phyloP scores from a whole-genome alignment of 2,113 vertebrate species.

The Empidonax alnorum region DNA sequence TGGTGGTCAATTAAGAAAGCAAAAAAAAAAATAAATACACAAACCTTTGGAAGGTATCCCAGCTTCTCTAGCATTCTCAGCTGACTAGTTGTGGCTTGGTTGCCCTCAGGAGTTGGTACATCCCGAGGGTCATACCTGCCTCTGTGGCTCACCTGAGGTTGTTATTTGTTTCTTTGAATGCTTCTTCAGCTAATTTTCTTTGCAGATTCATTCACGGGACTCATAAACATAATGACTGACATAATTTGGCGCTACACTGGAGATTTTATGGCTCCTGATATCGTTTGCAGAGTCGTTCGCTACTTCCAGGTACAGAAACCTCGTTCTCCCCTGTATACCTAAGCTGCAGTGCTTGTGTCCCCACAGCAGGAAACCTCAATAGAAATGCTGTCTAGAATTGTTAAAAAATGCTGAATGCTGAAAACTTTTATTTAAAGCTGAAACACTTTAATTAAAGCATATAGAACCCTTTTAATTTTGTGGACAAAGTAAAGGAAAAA shows the following conservation, averaged over 20 bases:
- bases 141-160: neutral
- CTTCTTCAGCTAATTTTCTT: neutral
- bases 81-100: fast-evolving
- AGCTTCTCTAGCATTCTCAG: neutral
- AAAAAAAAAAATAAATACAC: neutral
- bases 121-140: neutral
- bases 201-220: slow-evolving; percentile 76
- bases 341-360: neutral
- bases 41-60: neutral
- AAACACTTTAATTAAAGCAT: neutral
- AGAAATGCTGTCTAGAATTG: neutral
- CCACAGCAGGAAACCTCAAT: neutral
- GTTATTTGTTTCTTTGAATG: neutral
- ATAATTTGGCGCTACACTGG: slow-evolving; percentile 81
- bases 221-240: slow-evolving; percentile 80
- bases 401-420: neutral
- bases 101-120: neutral
- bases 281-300: slow-evolving; percentile 71
- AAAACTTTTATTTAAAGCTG: neutral
- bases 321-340: fast-evolving
- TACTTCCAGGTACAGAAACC: slow-evolving; percentile 75
- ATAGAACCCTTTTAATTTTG: neutral
- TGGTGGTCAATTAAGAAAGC: neutral
- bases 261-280: slow-evolving; percentile 79
- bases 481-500: neutral